A percentile compares a stretch with the other conserved stretches of the same genome.
phyloP scores from a whole-genome alignment of 2,797 vertebrate genomes.

The Ambastaia sidthimunki region DNA sequence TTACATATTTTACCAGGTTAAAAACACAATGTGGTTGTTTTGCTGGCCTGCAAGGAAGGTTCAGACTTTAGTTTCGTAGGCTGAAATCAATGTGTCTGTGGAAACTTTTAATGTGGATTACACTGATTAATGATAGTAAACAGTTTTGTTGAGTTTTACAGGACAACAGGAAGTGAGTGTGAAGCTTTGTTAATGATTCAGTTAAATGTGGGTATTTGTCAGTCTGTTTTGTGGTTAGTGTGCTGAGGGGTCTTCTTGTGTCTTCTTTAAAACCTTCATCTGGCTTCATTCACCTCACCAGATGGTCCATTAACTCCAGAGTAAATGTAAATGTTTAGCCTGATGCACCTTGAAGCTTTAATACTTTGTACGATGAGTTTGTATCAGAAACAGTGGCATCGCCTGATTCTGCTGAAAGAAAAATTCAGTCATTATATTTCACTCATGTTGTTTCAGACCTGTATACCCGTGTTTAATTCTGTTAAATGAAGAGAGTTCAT shows the following conservation, averaged over 20 bases:
- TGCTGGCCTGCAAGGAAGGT: neutral
- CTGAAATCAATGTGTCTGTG: conserved; percentile 21
- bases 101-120: neutral
- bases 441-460: too few relatives aligned
- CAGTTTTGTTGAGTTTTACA: neutral
- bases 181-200: neutral
- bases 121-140: neutral
- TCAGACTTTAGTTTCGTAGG: neutral
- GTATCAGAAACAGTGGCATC: too few relatives aligned
- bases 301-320: conserved; percentile 34
- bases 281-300: conserved; percentile 36
- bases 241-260: too few relatives aligned
- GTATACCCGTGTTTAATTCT: too few relatives aligned
- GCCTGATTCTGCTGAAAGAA: too few relatives aligned
- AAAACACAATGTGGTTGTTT: conserved; percentile 25
- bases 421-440: too few relatives aligned
- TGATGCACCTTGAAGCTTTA: too few relatives aligned
- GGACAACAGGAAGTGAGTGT: neutral
- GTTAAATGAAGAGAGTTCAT: too few relatives aligned
- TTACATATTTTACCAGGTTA: conserved; percentile 47
- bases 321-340: neutral
- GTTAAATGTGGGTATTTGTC: too few relatives aligned
- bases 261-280: conserved; percentile 33
- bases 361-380: too few relatives aligned
- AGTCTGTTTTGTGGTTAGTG: conserved; percentile 2